Percentiles rank a stretch among this genome's conserved stretches.
Conservation (phyloP, 2,797 vertebrate species). For the Sarcophilus harrisii region DNA sequence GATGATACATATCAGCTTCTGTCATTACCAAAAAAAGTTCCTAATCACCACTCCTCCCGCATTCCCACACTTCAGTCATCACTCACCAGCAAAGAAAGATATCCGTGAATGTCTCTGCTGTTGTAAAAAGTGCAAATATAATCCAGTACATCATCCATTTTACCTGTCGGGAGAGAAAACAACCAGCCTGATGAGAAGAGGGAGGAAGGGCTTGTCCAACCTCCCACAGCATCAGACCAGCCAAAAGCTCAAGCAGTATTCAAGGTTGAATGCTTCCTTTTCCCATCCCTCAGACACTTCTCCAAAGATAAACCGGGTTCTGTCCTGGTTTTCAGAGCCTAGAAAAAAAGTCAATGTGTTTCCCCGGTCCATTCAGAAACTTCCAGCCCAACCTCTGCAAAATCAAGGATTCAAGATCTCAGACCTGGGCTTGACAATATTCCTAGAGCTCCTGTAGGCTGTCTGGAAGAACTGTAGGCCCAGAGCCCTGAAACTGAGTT, state of each 20-base stretch:
- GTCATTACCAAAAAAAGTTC: background rate
- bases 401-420: background rate
- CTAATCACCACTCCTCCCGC: background rate
- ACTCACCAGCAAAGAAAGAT: constrained; percentile 98
- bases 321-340: background rate
- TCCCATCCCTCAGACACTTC: background rate
- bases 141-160: constrained; percentile 99
- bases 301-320: background rate
- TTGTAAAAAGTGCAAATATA: constrained; percentile 97
- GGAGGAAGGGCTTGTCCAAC: background rate
- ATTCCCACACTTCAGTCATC: constrained; percentile 25
- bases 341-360: background rate
- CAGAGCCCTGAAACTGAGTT: background rate
- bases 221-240: background rate
- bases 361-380: background rate
- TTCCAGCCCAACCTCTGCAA: background rate
- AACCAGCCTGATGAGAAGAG: constrained; percentile 11
- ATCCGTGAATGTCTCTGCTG: constrained; percentile 97
- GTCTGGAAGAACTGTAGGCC: background rate
- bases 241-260: background rate
- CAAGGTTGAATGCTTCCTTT: no score
- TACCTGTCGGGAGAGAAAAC: constrained; percentile 87
- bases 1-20: background rate
- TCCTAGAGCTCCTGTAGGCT: background rate
- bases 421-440: background rate